phyloP scores from a whole-genome alignment of 2,113 vertebrate species.

The Hoplias malabaricus region DNA sequence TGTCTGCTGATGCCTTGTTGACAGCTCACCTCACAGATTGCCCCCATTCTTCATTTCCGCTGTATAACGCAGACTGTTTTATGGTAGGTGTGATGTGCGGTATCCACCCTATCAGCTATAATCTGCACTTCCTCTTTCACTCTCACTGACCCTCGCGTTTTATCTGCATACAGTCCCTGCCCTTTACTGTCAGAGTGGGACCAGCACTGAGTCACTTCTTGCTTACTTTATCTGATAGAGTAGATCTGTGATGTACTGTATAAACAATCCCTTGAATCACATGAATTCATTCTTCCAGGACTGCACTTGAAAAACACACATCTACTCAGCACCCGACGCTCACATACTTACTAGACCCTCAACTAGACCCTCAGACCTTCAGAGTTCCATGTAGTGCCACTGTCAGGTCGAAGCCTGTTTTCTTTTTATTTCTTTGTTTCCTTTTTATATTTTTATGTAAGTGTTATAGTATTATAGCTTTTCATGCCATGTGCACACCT shows the following conservation, averaged over 20 bases:
- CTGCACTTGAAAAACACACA: too few relatives aligned
- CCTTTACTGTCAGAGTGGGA: background rate
- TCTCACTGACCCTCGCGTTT: background rate
- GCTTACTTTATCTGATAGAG: background rate
- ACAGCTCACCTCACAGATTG: background rate
- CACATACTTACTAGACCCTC: too few relatives aligned
- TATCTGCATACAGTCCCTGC: background rate
- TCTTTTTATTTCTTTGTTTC: too few relatives aligned
- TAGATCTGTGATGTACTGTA: background rate
- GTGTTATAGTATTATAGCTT: too few relatives aligned
- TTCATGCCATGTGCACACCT: too few relatives aligned
- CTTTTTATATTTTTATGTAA: too few relatives aligned
- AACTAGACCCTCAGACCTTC: too few relatives aligned
- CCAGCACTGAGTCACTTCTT: background rate
- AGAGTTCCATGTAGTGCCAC: too few relatives aligned
- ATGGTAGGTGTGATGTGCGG: background rate
- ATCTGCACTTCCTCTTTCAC: background rate
- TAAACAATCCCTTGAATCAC: too few relatives aligned
- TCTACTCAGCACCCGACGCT: too few relatives aligned
- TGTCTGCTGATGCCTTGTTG: background rate
- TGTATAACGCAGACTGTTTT: background rate
- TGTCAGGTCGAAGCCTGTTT: too few relatives aligned
- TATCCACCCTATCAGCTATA: background rate
- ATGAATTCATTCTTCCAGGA: too few relatives aligned
- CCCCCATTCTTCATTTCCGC: background rate